Evolutionary conservation across 1,140 invertebrate genomes (phyloP).

Genomic region (Drosophila kurseongensis): DNA sequence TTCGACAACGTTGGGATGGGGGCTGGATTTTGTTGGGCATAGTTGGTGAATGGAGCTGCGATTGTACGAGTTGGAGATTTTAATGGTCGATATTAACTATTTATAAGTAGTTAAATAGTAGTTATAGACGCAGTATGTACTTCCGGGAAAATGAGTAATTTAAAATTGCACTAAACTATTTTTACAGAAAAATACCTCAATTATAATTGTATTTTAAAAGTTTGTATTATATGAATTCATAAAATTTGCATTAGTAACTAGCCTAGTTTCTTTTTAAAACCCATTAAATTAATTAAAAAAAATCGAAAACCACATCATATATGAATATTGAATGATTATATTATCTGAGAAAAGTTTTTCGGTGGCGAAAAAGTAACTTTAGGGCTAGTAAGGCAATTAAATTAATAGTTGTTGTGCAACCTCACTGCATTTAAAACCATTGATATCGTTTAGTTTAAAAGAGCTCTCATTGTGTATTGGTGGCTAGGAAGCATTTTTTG

Average conservation of each 20-base stretch:
- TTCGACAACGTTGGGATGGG: slow-evolving; percentile 10
- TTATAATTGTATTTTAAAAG: neutral
- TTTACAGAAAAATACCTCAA: neutral
- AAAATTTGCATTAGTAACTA: neutral
- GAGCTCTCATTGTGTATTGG: neutral
- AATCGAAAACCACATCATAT: neutral
- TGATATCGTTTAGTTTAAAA: neutral
- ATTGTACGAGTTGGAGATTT: slow-evolving; percentile 2
- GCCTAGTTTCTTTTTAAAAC: too few species aligned
- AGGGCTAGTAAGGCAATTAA: neutral
- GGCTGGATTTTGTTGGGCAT: neutral
- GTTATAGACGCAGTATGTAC: neutral
- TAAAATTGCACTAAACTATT: neutral
- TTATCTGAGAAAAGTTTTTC: neutral
- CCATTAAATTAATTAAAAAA: too few species aligned
- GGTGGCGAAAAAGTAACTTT: neutral
- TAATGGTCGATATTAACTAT: slow-evolving; percentile 36
- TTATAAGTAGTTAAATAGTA: slow-evolving; percentile 8
- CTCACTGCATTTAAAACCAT: neutral
- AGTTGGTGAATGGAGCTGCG: neutral
- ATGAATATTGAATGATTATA: neutral
- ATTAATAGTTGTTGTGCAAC: neutral
- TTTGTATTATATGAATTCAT: neutral
- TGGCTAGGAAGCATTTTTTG: slow-evolving; percentile 6
- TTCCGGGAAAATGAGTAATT: slow-evolving; percentile 1